Evolutionary conservation across 2,888 invertebrate genomes (phyloP).

Genomic region (Hesperia comma): DNA sequence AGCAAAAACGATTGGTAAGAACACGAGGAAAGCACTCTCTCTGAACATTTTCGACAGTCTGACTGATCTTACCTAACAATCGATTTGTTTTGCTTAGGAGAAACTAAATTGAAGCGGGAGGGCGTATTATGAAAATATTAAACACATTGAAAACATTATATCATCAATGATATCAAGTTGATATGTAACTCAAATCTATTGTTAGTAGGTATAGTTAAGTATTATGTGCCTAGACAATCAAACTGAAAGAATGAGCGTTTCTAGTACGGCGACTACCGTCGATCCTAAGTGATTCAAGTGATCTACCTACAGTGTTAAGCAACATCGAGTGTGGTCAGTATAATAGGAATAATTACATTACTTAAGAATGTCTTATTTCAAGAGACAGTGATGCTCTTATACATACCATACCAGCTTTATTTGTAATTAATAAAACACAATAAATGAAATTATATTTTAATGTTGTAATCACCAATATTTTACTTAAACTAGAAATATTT

Average conservation of each 20-base stretch:
- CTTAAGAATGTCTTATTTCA: no score
- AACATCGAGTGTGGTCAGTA: no score
- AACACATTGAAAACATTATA: not conserved
- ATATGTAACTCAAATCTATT: slow-evolving; percentile 1
- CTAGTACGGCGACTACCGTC: no score
- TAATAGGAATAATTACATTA: no score
- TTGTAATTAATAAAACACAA: slow-evolving; percentile 3
- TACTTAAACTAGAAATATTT: slow-evolving; percentile 35
- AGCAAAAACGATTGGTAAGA: not conserved
- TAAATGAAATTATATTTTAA: slow-evolving; percentile 5
- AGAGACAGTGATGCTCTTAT: no score
- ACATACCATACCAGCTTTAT: no score
- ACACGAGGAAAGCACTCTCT: not conserved
- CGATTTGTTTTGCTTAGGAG: not conserved
- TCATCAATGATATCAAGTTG: not conserved
- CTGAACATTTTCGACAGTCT: slow-evolving; percentile 1
- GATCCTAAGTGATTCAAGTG: no score
- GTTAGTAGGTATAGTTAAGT: not conserved
- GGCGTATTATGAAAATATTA: slow-evolving; percentile 9
- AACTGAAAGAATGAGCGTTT: no score
- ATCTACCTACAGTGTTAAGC: no score
- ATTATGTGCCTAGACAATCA: no score
- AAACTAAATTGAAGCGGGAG: not conserved
- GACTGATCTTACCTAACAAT: not conserved
- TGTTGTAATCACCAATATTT: slow-evolving; percentile 29